Conservation (phyloP, 2,888 invertebrate species). For the Archips xylosteana region DNA sequence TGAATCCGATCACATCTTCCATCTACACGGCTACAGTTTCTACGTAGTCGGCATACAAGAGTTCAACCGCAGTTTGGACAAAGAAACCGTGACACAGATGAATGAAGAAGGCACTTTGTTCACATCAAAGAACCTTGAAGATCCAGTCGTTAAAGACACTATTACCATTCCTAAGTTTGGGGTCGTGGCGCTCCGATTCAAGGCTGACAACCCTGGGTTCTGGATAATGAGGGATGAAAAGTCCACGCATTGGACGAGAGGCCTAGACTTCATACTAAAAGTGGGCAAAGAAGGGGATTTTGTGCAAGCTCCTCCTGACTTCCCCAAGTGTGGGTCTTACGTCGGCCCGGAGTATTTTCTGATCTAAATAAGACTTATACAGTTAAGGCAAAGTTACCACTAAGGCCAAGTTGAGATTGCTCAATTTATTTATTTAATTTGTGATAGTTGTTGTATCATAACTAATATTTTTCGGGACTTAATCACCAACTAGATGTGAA, state of each 20-base stretch:
- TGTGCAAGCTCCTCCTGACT: conserved; percentile 88
- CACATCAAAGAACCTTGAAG: conserved; percentile 81
- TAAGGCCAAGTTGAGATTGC: conserved; percentile 42
- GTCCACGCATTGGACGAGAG: conserved; percentile 90
- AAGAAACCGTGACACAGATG: conserved; percentile 84
- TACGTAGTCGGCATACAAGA: conserved; percentile 87
- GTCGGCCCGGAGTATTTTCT: conserved; percentile 91
- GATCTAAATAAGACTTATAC: conserved; percentile 64
- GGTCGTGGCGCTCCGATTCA: conserved; percentile 89
- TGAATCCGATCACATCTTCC: conserved; percentile 89
- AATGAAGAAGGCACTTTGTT: conserved; percentile 85
- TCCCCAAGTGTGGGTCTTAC: conserved; percentile 92
- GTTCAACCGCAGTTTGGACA: conserved; percentile 79
- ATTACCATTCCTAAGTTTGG: conserved; percentile 90
- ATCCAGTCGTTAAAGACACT: conserved; percentile 90
- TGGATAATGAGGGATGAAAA: conserved; percentile 93
- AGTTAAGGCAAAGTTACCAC: conserved; percentile 31
- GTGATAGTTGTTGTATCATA: conserved; percentile 22
- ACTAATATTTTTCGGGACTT: too few species aligned
- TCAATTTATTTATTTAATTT: conserved; percentile 61
- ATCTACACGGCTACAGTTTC: conserved; percentile 91
- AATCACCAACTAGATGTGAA: too few species aligned
- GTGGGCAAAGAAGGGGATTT: conserved; percentile 89
- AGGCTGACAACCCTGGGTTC: conserved; percentile 92
- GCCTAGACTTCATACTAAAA: conserved; percentile 90